Conservation (phyloP, 2,113 vertebrate genomes). For the Tragelaphus scriptus region DNA sequence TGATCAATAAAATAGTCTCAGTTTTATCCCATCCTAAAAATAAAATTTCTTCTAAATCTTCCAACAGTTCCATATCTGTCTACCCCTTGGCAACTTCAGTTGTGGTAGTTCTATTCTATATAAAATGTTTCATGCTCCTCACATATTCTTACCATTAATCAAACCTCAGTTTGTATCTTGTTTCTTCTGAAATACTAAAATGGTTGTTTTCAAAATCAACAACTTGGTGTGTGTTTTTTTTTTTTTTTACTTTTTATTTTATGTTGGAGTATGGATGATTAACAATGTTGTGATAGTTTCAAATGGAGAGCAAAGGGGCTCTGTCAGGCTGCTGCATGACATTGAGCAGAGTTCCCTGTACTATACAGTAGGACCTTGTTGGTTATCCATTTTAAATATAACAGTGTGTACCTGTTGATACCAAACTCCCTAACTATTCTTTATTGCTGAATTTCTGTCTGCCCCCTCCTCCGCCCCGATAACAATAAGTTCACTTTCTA, state of each 20-base stretch:
- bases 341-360: not conserved
- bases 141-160: not conserved
- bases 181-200: not conserved
- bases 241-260: not conserved
- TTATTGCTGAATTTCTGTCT: not conserved
- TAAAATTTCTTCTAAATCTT: not conserved
- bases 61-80: too few relatives aligned
- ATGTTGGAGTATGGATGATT: not conserved
- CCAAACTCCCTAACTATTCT: not conserved
- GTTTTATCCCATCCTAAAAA: not conserved
- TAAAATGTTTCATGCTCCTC: not conserved
- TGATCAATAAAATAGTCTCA: not conserved
- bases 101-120: not conserved
- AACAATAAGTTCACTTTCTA: not conserved
- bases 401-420: not conserved
- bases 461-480: rapidly evolving
- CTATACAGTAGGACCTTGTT: not conserved
- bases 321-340: not conserved
- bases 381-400: not conserved
- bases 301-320: not conserved
- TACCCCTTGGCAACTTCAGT: not conserved
- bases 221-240: rapidly evolving
- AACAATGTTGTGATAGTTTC: not conserved
- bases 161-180: not conserved
- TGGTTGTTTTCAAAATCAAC: not conserved